Base-by-base conservation (phyloP, 1,140 invertebrate genomes). In the Brachionus rotundiformis region DNA sequence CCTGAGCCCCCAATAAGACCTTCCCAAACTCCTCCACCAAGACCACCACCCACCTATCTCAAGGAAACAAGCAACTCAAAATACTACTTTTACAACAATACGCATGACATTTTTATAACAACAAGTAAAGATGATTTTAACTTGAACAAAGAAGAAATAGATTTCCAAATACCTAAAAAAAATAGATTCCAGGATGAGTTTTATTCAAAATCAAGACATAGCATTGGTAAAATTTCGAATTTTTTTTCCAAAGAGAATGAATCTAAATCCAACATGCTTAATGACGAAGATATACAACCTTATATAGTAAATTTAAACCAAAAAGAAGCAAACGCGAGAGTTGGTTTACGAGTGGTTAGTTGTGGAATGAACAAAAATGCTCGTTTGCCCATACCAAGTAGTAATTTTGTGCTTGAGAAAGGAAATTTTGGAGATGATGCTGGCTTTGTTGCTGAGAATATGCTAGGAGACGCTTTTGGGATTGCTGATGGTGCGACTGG, bases 401-500 rank as follows among this genome's bases (percentile, higher is more conserved):
- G 13, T 11, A 81, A 81, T 81, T 68, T 65, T 81, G 10, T 36
- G 25, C n/a, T 81, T 27, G 54, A 41, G 31, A 81, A 65, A 10
- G 79, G 79, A 41, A 33, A 63, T 68, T 97, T 95, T 86, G 96
- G 96, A 75, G 96, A 98, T 87, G 96, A 98, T 89, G 94, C 95
- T 54, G 98, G 94, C 92, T 98, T 98, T 89, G 92, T 93, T 84
- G 92, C 94, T 3, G 93, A 92, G 87, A 93, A 93, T 86, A 93
- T 92, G 83, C 87, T 92, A 85, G 92, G 93, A 63, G 94, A 97
- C 90, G 95, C 97, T 83, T 91, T 98, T 88, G 95, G 95, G 95
- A 23, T 98, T 83, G 96, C 96, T 76, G 96, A 98, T 89, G 96
- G 96, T 82, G 96, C 98, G 73, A 95, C 95, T 81, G 96, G 96